Evolutionary conservation across 2,888 invertebrate genomes (phyloP).

Genomic region (Aphelenchoides bicaudatus): DNA sequence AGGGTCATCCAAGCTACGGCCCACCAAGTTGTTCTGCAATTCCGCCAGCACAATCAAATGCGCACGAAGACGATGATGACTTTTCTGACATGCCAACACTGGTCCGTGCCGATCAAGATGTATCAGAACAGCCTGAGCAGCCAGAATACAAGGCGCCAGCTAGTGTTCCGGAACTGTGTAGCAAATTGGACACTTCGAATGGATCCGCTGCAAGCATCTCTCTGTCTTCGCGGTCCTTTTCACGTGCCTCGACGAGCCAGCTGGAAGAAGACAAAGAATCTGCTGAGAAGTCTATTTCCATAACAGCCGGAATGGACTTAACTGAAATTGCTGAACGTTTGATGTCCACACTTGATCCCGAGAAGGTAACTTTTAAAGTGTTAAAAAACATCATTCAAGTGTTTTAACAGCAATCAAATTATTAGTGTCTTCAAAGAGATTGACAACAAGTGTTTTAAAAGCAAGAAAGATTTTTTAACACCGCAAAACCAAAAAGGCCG

Average conservation of each 20-base stretch:
- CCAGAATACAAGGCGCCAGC: neutral
- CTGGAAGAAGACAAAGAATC: neutral
- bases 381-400: too few relatives aligned
- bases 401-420: too few relatives aligned
- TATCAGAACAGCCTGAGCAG: neutral
- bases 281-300: too few relatives aligned
- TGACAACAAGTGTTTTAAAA: too few relatives aligned
- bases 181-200: too few relatives aligned
- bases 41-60: conserved; percentile 4
- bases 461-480: too few relatives aligned
- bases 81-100: conserved; percentile 42
- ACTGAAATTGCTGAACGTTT: conserved; percentile 6
- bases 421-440: too few relatives aligned
- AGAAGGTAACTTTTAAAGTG: too few relatives aligned
- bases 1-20: neutral
- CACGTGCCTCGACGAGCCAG: conserved; percentile 7
- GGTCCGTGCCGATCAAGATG: conserved; percentile 28
- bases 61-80: conserved; percentile 27
- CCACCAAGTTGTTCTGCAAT: neutral
- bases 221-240: neutral
- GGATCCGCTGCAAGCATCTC: neutral
- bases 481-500: too few relatives aligned
- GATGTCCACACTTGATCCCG: neutral
- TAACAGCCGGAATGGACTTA: too few relatives aligned
- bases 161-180: too few relatives aligned